phyloP scores from a whole-genome alignment of 2,113 vertebrate genomes.

The Heterotilapia buettikoferi region DNA sequence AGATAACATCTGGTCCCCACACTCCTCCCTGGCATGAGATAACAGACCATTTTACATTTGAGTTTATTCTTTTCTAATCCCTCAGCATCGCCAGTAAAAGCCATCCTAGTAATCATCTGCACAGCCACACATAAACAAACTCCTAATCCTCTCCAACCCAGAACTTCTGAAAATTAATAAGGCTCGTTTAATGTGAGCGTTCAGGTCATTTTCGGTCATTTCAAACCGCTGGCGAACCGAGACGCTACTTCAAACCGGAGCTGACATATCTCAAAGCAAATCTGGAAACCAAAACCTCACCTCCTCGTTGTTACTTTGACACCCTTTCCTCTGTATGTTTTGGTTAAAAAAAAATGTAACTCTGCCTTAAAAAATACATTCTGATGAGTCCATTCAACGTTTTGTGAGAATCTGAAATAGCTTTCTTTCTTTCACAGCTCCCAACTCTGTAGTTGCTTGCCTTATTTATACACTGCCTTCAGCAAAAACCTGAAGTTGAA shows the following conservation, averaged over 20 bases:
- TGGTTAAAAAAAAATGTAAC: background rate
- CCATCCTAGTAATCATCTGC: conserved; percentile 14
- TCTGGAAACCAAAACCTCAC: background rate
- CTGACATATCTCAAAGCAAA: background rate
- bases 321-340: background rate
- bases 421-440: background rate
- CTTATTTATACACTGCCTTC: conserved; percentile 6
- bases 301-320: background rate
- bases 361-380: background rate
- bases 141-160: conserved; percentile 38
- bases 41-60: conserved; percentile 57
- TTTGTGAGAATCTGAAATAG: background rate
- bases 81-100: conserved; percentile 8
- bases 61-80: conserved; percentile 53
- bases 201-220: background rate
- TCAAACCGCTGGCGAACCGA: background rate
- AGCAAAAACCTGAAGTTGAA: background rate
- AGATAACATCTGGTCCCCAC: conserved; percentile 63
- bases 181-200: conserved; percentile 8
- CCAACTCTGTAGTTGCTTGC: background rate
- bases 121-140: conserved; percentile 37
- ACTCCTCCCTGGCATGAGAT: conserved; percentile 31
- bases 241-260: background rate
- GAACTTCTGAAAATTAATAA: conserved; percentile 47
- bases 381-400: background rate